phyloP scores from a whole-genome alignment of 2,888 invertebrate genomes.

The Mactromeris polynyma region DNA sequence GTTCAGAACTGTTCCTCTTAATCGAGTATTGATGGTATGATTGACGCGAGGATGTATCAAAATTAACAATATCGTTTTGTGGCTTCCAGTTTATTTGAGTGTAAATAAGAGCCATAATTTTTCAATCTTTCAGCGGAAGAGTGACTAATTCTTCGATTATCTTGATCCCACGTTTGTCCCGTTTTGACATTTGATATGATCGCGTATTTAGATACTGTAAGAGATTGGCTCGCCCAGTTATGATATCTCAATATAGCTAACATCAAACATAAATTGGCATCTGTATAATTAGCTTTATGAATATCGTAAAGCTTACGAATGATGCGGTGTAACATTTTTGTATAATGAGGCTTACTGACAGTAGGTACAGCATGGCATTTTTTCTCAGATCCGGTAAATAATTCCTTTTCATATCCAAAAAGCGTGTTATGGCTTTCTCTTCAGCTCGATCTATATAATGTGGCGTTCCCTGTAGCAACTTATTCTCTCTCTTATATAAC shows the following conservation, averaged over 20 bases:
- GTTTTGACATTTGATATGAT: constrained; percentile 52
- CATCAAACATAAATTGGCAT: constrained; percentile 14
- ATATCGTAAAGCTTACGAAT: neutral
- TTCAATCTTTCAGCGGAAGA: constrained; percentile 67
- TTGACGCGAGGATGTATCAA: constrained; percentile 61
- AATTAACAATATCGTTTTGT: constrained; percentile 73
- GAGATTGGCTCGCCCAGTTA: neutral
- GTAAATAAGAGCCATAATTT: constrained; percentile 70
- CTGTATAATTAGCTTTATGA: neutral
- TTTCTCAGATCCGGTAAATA: too few species aligned
- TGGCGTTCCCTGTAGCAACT: too few species aligned
- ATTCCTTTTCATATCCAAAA: too few species aligned
- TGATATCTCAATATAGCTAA: constrained; percentile 6
- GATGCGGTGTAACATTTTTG: neutral
- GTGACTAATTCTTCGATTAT: constrained; percentile 56
- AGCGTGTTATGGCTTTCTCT: too few species aligned
- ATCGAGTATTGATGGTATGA: constrained; percentile 68
- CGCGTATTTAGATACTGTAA: neutral
- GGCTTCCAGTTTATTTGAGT: constrained; percentile 67
- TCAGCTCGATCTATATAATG: too few species aligned
- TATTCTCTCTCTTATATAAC: too few species aligned
- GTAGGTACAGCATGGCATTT: too few species aligned
- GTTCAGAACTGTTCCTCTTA: constrained; percentile 44
- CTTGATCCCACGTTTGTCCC: constrained; percentile 55
- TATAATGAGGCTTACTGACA: too few species aligned